These are phyloP conservation scores for Callimorpha dominula DNA, from an alignment of 2,888 invertebrate species.

Conservation along the genomic window DNA sequence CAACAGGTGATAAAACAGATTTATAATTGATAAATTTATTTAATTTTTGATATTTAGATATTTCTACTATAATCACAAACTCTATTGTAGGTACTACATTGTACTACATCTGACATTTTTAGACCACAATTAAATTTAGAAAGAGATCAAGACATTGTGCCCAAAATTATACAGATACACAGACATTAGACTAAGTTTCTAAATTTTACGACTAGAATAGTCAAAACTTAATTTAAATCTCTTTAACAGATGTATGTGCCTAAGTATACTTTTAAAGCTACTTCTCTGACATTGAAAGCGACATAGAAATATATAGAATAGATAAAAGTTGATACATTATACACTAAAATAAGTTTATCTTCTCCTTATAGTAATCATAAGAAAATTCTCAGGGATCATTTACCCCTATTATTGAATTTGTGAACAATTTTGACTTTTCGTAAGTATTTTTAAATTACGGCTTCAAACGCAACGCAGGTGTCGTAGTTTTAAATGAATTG, in stretches of 20 bases:
- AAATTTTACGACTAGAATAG: conserved; percentile 56
- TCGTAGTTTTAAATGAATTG: not conserved
- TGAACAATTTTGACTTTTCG: conserved; percentile 41
- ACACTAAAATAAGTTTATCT: conserved; percentile 77
- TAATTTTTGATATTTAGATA: conserved; percentile 3
- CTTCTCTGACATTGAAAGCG: conserved; percentile 80
- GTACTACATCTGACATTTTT: conserved; percentile 40
- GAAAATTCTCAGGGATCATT: conserved; percentile 73
- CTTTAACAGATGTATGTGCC: conserved; percentile 49
- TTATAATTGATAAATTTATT: not conserved
- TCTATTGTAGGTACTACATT: conserved; percentile 15
- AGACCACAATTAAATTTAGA: conserved; percentile 33
- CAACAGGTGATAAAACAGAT: conserved; percentile 12
- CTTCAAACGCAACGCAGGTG: not conserved
- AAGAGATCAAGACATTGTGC: conserved; percentile 50
- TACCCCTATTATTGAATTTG: conserved; percentile 46
- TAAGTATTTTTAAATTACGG: not conserved
- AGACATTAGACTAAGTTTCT: conserved; percentile 53
- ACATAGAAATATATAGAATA: conserved; percentile 79
- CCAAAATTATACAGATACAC: conserved; percentile 48
- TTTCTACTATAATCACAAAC: conserved; percentile 15
- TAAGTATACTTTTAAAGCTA: conserved; percentile 60
- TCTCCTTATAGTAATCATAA: conserved; percentile 85
- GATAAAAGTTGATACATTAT: conserved; percentile 72
- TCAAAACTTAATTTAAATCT: conserved; percentile 54